phyloP scores from a whole-genome alignment of 2,888 invertebrate species.

The Limnephilus marmoratus region DNA sequence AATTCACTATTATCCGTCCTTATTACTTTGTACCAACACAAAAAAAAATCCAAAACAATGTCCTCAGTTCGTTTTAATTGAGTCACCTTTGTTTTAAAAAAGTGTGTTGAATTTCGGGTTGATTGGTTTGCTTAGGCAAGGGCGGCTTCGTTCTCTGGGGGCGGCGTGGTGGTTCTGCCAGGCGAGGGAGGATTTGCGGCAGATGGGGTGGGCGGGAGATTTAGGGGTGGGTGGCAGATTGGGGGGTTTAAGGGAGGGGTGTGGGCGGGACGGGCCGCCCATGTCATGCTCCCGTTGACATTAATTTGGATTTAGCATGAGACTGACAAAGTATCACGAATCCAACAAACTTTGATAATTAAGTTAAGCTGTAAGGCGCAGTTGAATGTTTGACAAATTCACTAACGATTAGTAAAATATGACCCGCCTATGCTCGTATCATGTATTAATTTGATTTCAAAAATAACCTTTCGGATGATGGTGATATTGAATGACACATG shows the following conservation, averaged over 20 bases:
- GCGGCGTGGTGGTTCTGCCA: background rate
- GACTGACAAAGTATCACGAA: slow-evolving; percentile 31
- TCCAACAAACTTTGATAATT: slow-evolving; percentile 32
- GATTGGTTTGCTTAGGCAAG: slow-evolving; percentile 61
- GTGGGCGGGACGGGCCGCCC: slow-evolving; percentile 36
- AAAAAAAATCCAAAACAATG: background rate
- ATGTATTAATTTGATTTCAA: background rate
- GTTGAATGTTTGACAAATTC: background rate
- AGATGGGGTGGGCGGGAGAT: slow-evolving; percentile 8
- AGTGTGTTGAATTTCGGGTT: slow-evolving; percentile 49
- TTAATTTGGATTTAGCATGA: slow-evolving; percentile 63
- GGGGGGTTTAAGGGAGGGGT: background rate
- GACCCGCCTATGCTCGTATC: no score
- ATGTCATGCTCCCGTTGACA: slow-evolving; percentile 60
- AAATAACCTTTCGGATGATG: no score
- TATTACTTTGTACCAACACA: background rate
- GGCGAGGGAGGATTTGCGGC: slow-evolving; percentile 39
- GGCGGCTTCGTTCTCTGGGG: background rate
- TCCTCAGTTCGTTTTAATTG: slow-evolving; percentile 12
- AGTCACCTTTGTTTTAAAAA: slow-evolving; percentile 39
- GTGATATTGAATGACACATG: no score
- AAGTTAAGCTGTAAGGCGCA: background rate
- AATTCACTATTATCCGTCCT: no score
- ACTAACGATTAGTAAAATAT: background rate
- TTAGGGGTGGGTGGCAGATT: background rate